phyloP scores from a whole-genome alignment of 2,797 vertebrate species.

The Danio choprae region DNA sequence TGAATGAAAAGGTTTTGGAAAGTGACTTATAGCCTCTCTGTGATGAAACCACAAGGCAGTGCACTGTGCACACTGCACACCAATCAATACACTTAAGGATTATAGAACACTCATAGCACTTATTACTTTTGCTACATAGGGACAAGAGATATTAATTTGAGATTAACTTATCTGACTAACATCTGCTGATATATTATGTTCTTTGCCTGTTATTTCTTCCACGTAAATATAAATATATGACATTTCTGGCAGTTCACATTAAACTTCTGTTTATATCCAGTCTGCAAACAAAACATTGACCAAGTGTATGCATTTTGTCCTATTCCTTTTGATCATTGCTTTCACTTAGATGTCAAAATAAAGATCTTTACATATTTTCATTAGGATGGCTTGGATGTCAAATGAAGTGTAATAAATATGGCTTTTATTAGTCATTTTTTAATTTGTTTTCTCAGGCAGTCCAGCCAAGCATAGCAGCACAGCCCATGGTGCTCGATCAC shows the following conservation, averaged over 20 bases:
- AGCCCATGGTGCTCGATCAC: slow-evolving; percentile 87
- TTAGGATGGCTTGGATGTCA: background rate
- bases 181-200: too few relatives aligned
- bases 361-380: background rate
- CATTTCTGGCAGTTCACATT: background rate
- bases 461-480: slow-evolving; percentile 84
- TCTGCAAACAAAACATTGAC: background rate
- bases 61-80: too few relatives aligned
- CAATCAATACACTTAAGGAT: too few relatives aligned
- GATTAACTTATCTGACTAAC: too few relatives aligned
- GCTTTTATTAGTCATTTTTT: slow-evolving; percentile 11
- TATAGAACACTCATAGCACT: too few relatives aligned
- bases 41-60: too few relatives aligned
- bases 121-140: too few relatives aligned
- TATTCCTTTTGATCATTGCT: background rate
- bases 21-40: too few relatives aligned
- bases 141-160: too few relatives aligned
- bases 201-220: too few relatives aligned
- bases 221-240: too few relatives aligned
- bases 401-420: background rate
- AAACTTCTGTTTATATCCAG: background rate
- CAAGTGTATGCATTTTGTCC: background rate
- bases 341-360: background rate
- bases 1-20: too few relatives aligned
- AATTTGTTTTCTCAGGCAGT: slow-evolving; percentile 79